phyloP scores from a whole-genome alignment of 1,140 invertebrate genomes.

The Cepaea nemoralis region DNA sequence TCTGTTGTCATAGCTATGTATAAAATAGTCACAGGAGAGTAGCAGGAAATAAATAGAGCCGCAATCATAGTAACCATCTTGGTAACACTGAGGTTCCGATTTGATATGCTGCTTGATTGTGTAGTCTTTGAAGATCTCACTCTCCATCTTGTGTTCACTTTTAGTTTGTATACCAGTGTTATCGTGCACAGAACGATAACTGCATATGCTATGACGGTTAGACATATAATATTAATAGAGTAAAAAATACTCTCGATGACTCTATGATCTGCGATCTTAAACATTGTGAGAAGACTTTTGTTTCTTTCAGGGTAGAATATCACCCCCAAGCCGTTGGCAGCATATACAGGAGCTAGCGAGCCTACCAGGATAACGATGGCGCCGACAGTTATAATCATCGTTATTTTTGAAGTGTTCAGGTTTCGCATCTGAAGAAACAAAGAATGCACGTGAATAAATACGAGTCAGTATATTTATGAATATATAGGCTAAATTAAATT shows the following conservation, averaged over 20 bases:
- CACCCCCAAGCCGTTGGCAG: neutral
- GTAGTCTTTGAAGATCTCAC: neutral
- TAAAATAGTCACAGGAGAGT: too few species aligned
- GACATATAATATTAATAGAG: neutral
- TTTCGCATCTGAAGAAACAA: too few species aligned
- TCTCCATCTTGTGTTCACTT: neutral
- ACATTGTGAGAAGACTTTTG: neutral
- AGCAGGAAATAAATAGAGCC: too few species aligned
- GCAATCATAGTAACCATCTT: slow-evolving; percentile 1
- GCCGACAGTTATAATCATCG: neutral
- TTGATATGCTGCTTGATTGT: neutral
- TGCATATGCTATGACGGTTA: neutral
- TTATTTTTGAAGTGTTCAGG: neutral
- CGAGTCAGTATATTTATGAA: too few species aligned
- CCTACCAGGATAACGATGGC: neutral
- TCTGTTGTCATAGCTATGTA: too few species aligned
- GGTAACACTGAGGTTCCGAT: neutral
- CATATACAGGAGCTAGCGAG: neutral
- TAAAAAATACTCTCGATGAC: neutral
- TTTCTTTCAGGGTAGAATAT: neutral
- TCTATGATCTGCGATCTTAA: neutral
- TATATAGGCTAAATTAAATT: too few species aligned
- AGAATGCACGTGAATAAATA: too few species aligned
- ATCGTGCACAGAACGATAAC: neutral
- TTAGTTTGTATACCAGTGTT: neutral